A percentile compares a stretch with the other conserved stretches of the same genome.
Evolutionary conservation across 2,797 vertebrate species (phyloP).

Genomic region (Halcyon chelicuti): DNA sequence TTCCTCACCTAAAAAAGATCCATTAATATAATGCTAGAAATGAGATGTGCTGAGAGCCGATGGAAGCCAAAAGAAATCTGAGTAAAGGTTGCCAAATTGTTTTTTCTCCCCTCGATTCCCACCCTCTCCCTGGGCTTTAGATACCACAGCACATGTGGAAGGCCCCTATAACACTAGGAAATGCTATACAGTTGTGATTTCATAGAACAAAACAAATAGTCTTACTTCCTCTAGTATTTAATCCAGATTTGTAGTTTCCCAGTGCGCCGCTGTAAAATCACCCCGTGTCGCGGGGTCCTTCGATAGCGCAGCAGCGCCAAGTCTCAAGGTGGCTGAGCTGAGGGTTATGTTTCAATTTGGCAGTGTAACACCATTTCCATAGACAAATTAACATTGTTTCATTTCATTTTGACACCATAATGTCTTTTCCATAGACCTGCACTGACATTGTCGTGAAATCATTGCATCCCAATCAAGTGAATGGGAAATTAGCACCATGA

Average conservation of each 20-base stretch:
- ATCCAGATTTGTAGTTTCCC: constrained; percentile 55
- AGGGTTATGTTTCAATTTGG: constrained; percentile 69
- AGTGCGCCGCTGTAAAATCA: background rate
- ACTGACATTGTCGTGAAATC: constrained; percentile 71
- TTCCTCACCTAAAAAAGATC: constrained; percentile 60
- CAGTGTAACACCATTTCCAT: constrained; percentile 58
- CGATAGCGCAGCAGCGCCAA: background rate
- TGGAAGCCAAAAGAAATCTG: constrained; percentile 4
- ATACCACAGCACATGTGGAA: background rate
- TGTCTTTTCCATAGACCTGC: constrained; percentile 75
- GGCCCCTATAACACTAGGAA: background rate
- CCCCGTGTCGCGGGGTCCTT: constrained; percentile 8
- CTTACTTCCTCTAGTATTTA: constrained; percentile 40
- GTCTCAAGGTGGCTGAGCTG: constrained; percentile 53
- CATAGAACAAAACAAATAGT: constrained; percentile 7
- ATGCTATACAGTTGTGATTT: background rate
- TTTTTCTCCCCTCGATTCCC: background rate
- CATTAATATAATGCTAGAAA: background rate
- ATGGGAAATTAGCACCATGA: constrained; percentile 48
- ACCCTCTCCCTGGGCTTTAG: background rate
- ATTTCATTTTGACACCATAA: constrained; percentile 69
- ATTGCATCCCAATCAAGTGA: constrained; percentile 60
- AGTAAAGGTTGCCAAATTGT: background rate
- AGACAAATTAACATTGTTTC: constrained; percentile 74
- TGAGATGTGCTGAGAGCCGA: background rate